Conservation (phyloP, 2,113 vertebrate species). For the Zapus hudsonius region DNA sequence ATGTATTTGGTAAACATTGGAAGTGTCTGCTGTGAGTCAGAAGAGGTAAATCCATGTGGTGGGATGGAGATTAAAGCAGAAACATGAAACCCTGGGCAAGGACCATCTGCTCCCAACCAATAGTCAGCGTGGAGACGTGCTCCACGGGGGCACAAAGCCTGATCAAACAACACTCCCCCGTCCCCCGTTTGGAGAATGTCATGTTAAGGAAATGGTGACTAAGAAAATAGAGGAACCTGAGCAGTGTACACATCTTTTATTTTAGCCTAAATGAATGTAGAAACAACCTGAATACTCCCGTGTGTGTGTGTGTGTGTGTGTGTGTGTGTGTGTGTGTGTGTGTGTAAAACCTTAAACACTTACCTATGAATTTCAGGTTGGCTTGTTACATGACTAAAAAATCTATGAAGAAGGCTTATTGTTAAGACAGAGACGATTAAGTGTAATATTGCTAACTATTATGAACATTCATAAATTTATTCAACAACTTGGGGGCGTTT, state of each 20-base stretch:
- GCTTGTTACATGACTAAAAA: conserved; percentile 3
- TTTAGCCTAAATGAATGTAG: conserved; percentile 19
- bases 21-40: neutral
- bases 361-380: neutral
- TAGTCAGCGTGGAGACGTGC: neutral
- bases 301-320: neutral
- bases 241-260: neutral
- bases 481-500: conserved; percentile 19
- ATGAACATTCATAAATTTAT: conserved; percentile 54
- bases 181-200: neutral
- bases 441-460: conserved; percentile 52
- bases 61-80: neutral
- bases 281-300: neutral
- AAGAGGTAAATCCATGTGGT: conserved; percentile 30
- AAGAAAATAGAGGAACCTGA: neutral
- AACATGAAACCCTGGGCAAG: neutral
- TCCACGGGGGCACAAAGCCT: neutral
- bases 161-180: neutral
- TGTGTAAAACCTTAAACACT: neutral
- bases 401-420: conserved; percentile 21
- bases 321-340: neutral
- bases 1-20: neutral
- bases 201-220: conserved; percentile 15
- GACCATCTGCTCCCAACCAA: conserved; percentile 47
- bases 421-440: conserved; percentile 59